Percentiles rank a stretch among this genome's conserved stretches.
Conservation (phyloP, 2,113 vertebrate species). For the Heliornis fulica region DNA sequence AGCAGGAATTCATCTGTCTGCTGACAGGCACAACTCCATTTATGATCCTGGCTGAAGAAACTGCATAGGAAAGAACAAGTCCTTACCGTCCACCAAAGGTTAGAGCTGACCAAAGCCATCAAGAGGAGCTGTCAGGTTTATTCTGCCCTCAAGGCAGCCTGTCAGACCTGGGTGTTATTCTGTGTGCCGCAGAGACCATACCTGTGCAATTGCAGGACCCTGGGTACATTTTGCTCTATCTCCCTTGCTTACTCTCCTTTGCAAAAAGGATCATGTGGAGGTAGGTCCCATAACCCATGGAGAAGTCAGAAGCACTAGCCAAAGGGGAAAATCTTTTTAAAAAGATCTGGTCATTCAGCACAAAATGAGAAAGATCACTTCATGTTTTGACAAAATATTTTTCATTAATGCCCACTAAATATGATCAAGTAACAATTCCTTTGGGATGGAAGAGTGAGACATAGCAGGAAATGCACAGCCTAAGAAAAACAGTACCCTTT, state of each 20-base stretch:
- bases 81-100: background rate
- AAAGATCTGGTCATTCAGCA: background rate
- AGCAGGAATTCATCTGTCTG: background rate
- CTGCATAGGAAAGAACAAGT: background rate
- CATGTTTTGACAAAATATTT: background rate
- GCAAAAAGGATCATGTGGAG: background rate
- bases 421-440: background rate
- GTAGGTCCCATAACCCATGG: background rate
- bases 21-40: background rate
- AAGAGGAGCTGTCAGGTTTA: background rate
- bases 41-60: background rate
- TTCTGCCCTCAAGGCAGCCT: background rate
- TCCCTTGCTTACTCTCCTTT: background rate
- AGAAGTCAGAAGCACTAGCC: background rate
- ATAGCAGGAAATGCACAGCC: background rate
- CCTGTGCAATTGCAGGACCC: background rate
- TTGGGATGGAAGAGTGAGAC: background rate
- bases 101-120: background rate
- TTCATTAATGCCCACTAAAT: background rate
- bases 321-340: background rate
- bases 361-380: background rate
- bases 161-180: background rate
- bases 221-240: background rate
- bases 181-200: rapidly evolving
- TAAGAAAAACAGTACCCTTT: background rate